Percentiles rank a stretch among this genome's conserved stretches.
Conservation (phyloP, 1,140 invertebrate species). For the Ceratina japonica region DNA sequence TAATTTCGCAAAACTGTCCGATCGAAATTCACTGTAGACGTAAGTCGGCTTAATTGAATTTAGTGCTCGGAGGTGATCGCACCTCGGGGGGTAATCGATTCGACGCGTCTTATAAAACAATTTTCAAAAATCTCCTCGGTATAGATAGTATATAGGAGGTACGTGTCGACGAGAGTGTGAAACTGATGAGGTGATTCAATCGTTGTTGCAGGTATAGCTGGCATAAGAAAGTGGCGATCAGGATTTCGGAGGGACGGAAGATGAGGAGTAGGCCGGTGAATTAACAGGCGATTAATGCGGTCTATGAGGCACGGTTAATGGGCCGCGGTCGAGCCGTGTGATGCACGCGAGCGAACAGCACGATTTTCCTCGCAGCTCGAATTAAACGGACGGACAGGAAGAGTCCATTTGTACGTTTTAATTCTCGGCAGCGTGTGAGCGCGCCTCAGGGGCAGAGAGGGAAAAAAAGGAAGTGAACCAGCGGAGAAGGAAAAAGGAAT, state of each 20-base stretch:
- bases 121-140: no score
- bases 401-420: constrained; percentile 13
- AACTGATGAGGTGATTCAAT: neutral
- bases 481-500: no score
- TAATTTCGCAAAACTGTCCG: neutral
- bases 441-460: no score
- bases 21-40: neutral
- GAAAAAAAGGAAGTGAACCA: neutral
- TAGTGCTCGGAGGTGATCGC: neutral
- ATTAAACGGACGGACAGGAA: constrained; percentile 26
- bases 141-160: no score
- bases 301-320: constrained; percentile 31
- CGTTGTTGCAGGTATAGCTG: neutral
- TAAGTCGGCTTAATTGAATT: neutral
- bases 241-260: neutral
- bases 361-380: constrained; percentile 30
- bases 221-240: neutral
- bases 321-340: neutral
- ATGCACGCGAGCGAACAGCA: constrained; percentile 10
- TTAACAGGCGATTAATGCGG: constrained; percentile 38
- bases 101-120: neutral
- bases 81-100: neutral
- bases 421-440: neutral
- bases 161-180: neutral
- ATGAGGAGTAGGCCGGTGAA: neutral